Evolutionary conservation across 2,888 invertebrate species (phyloP).

Genomic region (Charanyca ferruginea): DNA sequence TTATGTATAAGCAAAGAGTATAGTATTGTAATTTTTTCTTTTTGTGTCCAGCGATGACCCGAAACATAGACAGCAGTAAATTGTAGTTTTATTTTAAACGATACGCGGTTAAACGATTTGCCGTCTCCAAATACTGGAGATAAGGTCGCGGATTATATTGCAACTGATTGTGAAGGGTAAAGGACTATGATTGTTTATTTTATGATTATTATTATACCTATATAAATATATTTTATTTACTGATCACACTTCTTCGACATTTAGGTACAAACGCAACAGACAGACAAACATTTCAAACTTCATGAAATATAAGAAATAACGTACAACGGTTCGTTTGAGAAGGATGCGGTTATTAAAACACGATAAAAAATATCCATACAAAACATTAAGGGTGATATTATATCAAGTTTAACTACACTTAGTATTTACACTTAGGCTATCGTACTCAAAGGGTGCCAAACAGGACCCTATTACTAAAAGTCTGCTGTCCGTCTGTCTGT

Average conservation of each 20-base stretch:
- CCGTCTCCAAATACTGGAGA: conserved; percentile 46
- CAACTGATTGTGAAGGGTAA: conserved; percentile 41
- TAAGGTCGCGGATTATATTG: conserved; percentile 46
- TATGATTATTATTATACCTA: too few relatives aligned
- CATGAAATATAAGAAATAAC: conserved; percentile 47
- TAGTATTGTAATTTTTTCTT: too few relatives aligned
- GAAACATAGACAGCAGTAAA: conserved; percentile 46
- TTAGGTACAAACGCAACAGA: too few relatives aligned
- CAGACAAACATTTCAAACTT: too few relatives aligned
- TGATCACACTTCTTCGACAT: too few relatives aligned
- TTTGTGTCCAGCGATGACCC: conserved; percentile 25
- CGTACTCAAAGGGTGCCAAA: too few relatives aligned
- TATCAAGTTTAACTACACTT: not conserved
- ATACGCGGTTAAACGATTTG: conserved; percentile 45
- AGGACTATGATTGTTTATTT: conserved; percentile 19
- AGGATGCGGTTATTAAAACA: conserved; percentile 21
- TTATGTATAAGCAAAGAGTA: too few relatives aligned
- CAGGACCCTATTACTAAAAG: too few relatives aligned
- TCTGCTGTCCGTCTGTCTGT: too few relatives aligned
- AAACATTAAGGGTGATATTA: conserved; percentile 17
- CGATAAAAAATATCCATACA: conserved; percentile 4
- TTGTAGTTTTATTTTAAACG: conserved; percentile 57
- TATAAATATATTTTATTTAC: too few relatives aligned
- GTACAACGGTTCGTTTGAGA: conserved; percentile 46
- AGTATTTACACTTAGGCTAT: too few relatives aligned